Percentiles rank a stretch among this genome's conserved stretches.
phyloP scores from a whole-genome alignment of 2,888 invertebrate genomes.

The Bhutanitis thaidina region DNA sequence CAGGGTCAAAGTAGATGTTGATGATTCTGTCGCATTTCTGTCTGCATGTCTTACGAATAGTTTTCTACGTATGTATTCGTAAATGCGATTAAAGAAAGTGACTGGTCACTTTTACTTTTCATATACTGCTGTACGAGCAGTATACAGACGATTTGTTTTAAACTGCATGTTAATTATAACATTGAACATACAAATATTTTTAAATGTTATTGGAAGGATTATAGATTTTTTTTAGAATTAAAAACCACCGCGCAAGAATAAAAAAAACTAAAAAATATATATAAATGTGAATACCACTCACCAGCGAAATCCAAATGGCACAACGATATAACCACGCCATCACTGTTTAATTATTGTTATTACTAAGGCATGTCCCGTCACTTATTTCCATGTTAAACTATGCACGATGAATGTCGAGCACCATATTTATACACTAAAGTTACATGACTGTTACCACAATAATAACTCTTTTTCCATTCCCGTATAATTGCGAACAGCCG shows the following conservation, averaged over 20 bases:
- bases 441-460: neutral
- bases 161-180: no score
- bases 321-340: slow-evolving; percentile 52
- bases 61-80: slow-evolving; percentile 21
- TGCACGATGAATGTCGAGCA: slow-evolving; percentile 33
- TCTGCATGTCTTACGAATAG: neutral
- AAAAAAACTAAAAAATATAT: neutral
- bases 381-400: slow-evolving; percentile 24
- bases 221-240: neutral
- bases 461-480: slow-evolving; percentile 1
- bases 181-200: no score
- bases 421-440: slow-evolving; percentile 12
- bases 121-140: no score
- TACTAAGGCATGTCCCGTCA: slow-evolving; percentile 12
- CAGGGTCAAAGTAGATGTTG: slow-evolving; percentile 6
- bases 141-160: no score
- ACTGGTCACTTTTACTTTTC: slow-evolving; percentile 44
- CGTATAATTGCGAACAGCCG: neutral
- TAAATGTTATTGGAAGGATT: neutral
- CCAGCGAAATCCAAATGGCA: slow-evolving; percentile 47
- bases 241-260: neutral
- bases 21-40: neutral
- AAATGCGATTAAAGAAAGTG: slow-evolving; percentile 35
- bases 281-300: slow-evolving; percentile 40
- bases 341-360: slow-evolving; percentile 24